Percentiles rank a stretch among this genome's conserved stretches.
These are phyloP conservation scores for Drosophila testacea DNA, from an alignment of 2,888 invertebrate species.

Conservation along the genomic window DNA sequence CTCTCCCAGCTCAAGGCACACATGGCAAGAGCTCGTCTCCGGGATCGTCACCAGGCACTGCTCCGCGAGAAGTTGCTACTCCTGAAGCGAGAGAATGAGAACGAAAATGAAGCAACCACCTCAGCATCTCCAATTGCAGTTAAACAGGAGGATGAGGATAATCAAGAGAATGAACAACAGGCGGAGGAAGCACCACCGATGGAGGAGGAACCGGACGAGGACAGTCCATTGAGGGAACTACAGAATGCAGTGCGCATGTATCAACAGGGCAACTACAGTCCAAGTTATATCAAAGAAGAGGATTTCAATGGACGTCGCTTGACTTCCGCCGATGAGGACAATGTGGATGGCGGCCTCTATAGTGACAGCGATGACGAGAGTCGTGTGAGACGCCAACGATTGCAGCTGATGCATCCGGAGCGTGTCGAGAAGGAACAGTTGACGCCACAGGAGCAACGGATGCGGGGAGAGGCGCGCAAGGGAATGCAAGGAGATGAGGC, in stretches of 20 bases:
- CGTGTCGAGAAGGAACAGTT: conserved; percentile 55
- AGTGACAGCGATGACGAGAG: conserved; percentile 64
- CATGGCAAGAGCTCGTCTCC: conserved; percentile 95
- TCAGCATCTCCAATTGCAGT: not conserved
- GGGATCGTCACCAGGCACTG: conserved; percentile 96
- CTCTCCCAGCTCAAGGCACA: conserved; percentile 98
- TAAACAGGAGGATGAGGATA: conserved; percentile 28
- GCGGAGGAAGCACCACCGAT: conserved; percentile 45
- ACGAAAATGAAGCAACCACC: conserved; percentile 85
- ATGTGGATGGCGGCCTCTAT: conserved; percentile 60
- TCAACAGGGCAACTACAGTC: conserved; percentile 93
- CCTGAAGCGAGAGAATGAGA: conserved; percentile 93
- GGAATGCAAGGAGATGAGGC: conserved; percentile 95
- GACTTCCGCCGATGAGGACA: conserved; percentile 48
- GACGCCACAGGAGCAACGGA: conserved; percentile 86
- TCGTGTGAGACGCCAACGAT: conserved; percentile 55
- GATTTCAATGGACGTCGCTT: conserved; percentile 60
- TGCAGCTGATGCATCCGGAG: conserved; percentile 74
- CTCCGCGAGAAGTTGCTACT: conserved; percentile 94
- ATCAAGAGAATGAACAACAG: not conserved
- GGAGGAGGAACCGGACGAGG: conserved; percentile 15
- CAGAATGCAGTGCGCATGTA: conserved; percentile 86
- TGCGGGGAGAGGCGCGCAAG: conserved; percentile 93
- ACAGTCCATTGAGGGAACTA: conserved; percentile 52
- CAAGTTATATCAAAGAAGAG: conserved; percentile 87